These are phyloP conservation scores for Macaca fascicularis DNA, from an alignment of 2,113 vertebrate species.

Conservation along the genomic window DNA sequence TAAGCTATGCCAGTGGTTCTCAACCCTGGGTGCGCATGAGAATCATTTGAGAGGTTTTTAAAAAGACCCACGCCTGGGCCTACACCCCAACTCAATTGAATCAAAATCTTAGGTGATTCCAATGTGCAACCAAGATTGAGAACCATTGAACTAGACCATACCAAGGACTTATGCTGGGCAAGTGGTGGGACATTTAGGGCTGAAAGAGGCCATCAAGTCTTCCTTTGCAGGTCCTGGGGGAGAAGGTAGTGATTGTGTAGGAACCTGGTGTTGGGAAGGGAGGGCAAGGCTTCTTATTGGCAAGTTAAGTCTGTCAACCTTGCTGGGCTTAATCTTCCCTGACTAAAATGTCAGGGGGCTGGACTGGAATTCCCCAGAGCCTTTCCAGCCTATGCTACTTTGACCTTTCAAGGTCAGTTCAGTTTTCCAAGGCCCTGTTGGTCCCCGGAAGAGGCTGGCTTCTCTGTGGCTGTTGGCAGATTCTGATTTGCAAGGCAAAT, in stretches of 20 bases:
- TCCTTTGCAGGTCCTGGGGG: background rate
- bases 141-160: background rate
- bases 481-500: slow-evolving; percentile 57
- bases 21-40: background rate
- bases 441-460: background rate
- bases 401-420: slow-evolving; percentile 60
- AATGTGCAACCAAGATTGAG: background rate
- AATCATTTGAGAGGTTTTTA: background rate
- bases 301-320: background rate
- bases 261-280: background rate
- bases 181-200: background rate
- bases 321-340: background rate
- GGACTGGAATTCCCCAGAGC: background rate
- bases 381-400: background rate
- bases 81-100: too few species aligned
- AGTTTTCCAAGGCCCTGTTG: background rate
- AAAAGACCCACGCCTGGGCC: background rate
- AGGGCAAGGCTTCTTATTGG: background rate
- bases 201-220: background rate
- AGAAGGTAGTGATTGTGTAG: background rate
- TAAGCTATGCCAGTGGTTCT: background rate
- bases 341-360: background rate
- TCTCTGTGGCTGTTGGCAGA: background rate
- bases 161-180: background rate
- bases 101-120: background rate